A percentile compares a stretch with the other conserved stretches of the same genome.
Conservation (phyloP, 2,888 invertebrate species). For the Asteroscopus sphinx region DNA sequence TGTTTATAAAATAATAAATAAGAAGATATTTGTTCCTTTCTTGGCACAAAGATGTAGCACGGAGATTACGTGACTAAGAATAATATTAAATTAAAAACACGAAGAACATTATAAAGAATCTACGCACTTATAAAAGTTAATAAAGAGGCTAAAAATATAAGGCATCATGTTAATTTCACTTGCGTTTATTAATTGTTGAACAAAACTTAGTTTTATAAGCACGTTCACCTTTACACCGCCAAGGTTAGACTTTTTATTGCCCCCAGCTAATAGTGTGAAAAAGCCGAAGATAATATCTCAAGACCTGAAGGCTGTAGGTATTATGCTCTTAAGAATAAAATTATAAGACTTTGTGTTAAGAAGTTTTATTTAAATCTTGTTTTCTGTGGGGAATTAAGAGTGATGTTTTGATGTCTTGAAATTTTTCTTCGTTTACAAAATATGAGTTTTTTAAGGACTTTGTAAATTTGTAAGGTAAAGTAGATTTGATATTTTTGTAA, state of each 20-base stretch:
- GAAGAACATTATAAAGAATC: background rate
- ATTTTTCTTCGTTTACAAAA: too few relatives aligned
- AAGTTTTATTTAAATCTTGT: background rate
- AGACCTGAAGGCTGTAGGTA: constrained; percentile 10
- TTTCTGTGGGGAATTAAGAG: too few relatives aligned
- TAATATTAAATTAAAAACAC: background rate
- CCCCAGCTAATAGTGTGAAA: constrained; percentile 17
- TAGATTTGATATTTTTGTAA: too few relatives aligned
- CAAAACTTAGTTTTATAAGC: constrained; percentile 28
- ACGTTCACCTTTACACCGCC: constrained; percentile 11
- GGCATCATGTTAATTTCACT: constrained; percentile 10
- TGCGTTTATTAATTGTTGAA: constrained; percentile 16
- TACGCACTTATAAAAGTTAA: background rate
- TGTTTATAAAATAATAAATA: background rate
- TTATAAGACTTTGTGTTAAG: background rate
- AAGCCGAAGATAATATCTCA: constrained; percentile 25
- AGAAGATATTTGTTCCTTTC: too few relatives aligned
- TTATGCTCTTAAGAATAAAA: constrained; percentile 12
- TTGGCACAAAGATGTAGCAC: background rate
- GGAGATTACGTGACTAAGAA: background rate
- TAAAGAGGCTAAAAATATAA: constrained; percentile 5
- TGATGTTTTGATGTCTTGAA: too few relatives aligned
- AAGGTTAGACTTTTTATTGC: constrained; percentile 24
- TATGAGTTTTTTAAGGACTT: too few relatives aligned
- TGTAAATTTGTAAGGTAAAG: too few relatives aligned